Evolutionary conservation across 1,140 invertebrate species (phyloP).

Genomic region (Planococcus citri): DNA sequence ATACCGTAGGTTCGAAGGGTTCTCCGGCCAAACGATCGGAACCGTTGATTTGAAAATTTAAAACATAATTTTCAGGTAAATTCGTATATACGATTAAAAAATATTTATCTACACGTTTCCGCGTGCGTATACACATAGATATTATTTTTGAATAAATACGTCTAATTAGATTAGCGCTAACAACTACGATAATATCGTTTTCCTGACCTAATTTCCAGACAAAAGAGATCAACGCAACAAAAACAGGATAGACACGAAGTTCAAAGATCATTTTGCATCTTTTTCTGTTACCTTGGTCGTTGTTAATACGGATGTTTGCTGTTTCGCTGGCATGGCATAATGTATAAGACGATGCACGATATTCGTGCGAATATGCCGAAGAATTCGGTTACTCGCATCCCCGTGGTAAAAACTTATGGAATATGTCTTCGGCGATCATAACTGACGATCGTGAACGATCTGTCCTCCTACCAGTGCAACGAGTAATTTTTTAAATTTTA

Average conservation of each 20-base stretch:
- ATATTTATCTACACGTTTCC: neutral
- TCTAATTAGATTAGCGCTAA: neutral
- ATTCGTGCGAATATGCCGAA: slow-evolving; percentile 18
- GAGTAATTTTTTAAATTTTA: neutral
- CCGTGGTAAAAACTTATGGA: slow-evolving; percentile 3
- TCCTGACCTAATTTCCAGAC: neutral
- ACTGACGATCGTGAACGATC: neutral
- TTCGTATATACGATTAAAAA: no score
- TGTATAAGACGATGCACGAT: neutral
- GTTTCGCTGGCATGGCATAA: neutral
- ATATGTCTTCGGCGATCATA: neutral
- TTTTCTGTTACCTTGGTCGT: neutral
- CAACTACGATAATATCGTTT: neutral
- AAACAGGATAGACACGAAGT: slow-evolving; percentile 1
- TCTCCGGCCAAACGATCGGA: neutral
- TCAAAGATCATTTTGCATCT: neutral
- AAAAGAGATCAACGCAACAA: neutral
- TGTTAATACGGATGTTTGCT: neutral
- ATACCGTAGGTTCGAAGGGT: no score
- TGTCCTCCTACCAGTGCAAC: neutral
- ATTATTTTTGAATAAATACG: no score
- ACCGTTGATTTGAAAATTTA: neutral
- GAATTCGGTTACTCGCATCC: slow-evolving; percentile 9
- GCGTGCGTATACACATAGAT: no score
- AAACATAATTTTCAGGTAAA: neutral